Percentiles rank a stretch among this genome's conserved stretches.
These are phyloP conservation scores for Cydia pomonella DNA, from an alignment of 1,140 invertebrate species.

Conservation along the genomic window DNA sequence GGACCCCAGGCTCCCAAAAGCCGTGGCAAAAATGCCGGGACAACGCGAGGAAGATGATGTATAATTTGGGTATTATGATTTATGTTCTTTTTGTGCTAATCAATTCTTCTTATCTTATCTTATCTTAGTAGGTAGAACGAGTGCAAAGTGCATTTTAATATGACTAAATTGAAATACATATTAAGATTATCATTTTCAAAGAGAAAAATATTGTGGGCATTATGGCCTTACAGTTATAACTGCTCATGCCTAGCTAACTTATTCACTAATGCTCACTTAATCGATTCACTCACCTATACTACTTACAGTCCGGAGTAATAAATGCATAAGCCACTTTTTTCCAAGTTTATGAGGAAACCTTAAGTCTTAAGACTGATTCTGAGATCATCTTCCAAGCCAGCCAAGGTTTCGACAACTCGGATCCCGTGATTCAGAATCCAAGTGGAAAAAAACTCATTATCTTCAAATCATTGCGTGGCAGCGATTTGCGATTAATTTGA, in stretches of 20 bases:
- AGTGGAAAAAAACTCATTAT: conserved; percentile 27
- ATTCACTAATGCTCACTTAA: neutral
- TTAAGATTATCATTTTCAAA: too few species aligned
- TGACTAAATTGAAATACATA: too few species aligned
- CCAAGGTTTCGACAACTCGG: conserved; percentile 13
- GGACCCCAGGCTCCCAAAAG: too few species aligned
- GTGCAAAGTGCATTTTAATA: too few species aligned
- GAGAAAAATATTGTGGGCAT: too few species aligned
- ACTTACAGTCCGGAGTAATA: neutral
- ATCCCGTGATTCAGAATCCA: neutral
- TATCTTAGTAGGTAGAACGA: too few species aligned
- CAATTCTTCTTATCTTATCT: too few species aligned
- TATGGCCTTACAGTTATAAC: neutral
- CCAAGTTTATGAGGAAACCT: neutral
- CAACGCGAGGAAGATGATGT: too few species aligned
- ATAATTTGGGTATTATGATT: too few species aligned
- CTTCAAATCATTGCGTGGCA: conserved; percentile 1
- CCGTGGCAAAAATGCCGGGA: too few species aligned
- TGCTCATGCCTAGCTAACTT: neutral
- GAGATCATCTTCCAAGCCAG: neutral
- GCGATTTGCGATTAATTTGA: conserved; percentile 6
- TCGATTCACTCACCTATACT: neutral
- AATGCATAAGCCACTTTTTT: neutral
- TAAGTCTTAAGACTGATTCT: neutral
- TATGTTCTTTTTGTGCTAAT: too few species aligned